Evolutionary conservation across 1,140 invertebrate species (phyloP).

Genomic region (Conus ventricosus): DNA sequence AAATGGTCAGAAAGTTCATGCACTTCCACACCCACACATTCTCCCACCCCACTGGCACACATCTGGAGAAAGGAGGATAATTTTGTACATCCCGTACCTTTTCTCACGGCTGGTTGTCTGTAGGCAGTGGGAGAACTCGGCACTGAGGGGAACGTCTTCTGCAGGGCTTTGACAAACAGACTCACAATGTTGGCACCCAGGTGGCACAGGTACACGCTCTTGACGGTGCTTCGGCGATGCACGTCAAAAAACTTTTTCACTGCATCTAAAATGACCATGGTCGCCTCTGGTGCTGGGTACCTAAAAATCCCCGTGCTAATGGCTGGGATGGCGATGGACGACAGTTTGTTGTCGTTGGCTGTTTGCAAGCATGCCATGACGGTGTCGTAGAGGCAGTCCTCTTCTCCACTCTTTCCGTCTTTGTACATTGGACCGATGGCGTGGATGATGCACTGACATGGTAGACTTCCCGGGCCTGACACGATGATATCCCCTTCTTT

Average conservation of each 20-base stretch:
- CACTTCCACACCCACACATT: not conserved
- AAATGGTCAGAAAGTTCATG: too few species aligned
- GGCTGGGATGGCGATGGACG: conserved; percentile 41
- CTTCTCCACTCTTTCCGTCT: conserved; percentile 21
- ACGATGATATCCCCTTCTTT: conserved; percentile 26
- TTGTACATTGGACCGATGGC: conserved; percentile 54
- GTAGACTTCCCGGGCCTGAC: conserved; percentile 39
- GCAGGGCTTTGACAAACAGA: not conserved
- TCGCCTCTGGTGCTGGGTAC: conserved; percentile 41
- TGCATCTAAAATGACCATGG: conserved; percentile 40
- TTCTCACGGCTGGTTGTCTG: not conserved
- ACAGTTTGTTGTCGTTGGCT: not conserved
- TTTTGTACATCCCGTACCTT: not conserved
- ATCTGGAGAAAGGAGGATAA: not conserved
- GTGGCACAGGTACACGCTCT: conserved; percentile 46
- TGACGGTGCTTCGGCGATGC: conserved; percentile 22
- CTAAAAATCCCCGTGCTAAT: conserved; percentile 54
- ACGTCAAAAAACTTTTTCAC: conserved; percentile 34
- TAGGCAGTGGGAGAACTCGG: not conserved
- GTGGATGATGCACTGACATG: conserved; percentile 48
- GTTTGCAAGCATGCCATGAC: conserved; percentile 18
- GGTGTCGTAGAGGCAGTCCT: conserved; percentile 10
- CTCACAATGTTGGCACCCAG: not conserved
- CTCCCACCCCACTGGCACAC: not conserved
- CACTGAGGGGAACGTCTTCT: not conserved